Conservation (phyloP, 2,113 vertebrate genomes). For the Phylloscopus trochiloides region DNA sequence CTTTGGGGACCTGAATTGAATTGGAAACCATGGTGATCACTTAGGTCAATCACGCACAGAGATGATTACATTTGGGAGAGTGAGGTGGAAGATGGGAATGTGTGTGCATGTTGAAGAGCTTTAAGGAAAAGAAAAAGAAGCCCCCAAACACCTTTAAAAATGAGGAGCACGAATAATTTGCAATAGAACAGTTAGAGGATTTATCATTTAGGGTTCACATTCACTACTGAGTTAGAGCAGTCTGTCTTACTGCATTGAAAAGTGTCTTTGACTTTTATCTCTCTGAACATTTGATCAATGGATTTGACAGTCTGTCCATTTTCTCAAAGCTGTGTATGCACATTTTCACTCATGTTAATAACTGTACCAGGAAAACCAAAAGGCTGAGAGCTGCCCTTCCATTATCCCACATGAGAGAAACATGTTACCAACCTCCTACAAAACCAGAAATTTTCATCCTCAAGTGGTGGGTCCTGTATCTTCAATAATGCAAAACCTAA, state of each 20-base stretch:
- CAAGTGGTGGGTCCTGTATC: not conserved
- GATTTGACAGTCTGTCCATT: not conserved
- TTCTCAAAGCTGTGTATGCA: not conserved
- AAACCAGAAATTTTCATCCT: not conserved
- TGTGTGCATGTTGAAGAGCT: not conserved
- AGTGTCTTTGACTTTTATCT: not conserved
- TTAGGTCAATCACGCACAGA: conserved; percentile 14
- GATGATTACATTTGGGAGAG: conserved; percentile 5
- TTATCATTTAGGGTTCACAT: not conserved
- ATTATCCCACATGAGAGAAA: not conserved
- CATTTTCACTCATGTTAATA: not conserved
- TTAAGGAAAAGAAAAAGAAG: not conserved
- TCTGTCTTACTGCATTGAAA: not conserved
- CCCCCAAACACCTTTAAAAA: not conserved
- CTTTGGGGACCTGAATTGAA: conserved; percentile 46
- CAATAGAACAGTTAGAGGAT: not conserved
- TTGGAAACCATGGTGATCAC: conserved; percentile 46
- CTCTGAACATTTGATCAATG: not conserved
- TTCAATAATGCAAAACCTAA: not conserved
- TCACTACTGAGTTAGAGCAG: not conserved
- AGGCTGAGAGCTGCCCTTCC: not conserved
- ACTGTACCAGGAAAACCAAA: not conserved
- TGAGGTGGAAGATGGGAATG: not conserved
- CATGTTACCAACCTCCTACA: not conserved
- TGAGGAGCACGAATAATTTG: not conserved